phyloP scores from a whole-genome alignment of 2,888 invertebrate genomes.

The Phlogophora meticulosa region DNA sequence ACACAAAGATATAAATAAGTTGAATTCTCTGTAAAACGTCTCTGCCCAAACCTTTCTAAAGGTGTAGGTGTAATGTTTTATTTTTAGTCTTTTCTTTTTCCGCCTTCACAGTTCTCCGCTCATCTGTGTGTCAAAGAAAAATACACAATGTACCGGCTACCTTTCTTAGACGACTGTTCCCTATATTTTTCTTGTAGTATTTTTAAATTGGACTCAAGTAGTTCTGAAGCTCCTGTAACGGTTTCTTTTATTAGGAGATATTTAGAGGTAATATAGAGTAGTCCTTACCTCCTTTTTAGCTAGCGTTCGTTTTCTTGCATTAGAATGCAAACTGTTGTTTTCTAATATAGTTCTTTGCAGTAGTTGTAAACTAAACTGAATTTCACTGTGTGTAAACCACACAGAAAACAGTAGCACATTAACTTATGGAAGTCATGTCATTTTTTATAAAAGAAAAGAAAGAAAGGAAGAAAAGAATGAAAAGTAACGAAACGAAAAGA shows the following conservation, averaged over 20 bases:
- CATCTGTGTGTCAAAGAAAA: conserved; percentile 35
- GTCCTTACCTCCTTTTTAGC: neutral
- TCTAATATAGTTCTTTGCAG: neutral
- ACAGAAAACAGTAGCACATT: no score
- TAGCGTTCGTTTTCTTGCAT: neutral
- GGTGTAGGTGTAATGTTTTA: conserved; percentile 12
- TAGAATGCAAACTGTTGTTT: neutral
- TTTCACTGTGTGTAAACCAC: no score
- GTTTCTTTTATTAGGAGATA: conserved; percentile 1
- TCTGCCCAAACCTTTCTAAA: neutral
- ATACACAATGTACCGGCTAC: conserved; percentile 24
- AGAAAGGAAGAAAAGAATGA: no score
- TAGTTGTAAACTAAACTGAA: no score
- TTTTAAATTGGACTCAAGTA: conserved; percentile 26
- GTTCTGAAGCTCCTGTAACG: neutral
- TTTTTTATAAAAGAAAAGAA: neutral
- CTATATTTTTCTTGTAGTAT: conserved; percentile 21
- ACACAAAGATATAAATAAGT: no score
- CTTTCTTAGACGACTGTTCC: conserved; percentile 8
- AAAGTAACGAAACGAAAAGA: no score
- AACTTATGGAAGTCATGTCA: no score
- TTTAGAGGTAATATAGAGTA: neutral
- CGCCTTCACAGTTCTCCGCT: neutral
- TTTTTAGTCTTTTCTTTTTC: conserved; percentile 14
- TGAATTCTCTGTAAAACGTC: neutral